A percentile compares a stretch with the other conserved stretches of the same genome.
Evolutionary conservation across 1,140 invertebrate species (phyloP).

Genomic region (Drosophila elegans): DNA sequence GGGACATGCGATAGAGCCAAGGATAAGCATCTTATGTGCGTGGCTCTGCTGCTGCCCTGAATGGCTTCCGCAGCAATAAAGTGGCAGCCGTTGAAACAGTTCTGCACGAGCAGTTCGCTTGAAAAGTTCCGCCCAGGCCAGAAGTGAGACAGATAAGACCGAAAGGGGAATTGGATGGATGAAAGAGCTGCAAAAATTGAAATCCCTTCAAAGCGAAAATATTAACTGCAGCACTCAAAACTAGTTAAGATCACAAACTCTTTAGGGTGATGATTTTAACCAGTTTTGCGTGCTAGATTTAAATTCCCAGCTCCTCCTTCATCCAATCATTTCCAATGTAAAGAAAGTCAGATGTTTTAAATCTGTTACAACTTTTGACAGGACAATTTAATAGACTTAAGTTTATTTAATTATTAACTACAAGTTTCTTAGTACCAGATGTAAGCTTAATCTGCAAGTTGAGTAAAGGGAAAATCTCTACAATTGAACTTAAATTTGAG

Average conservation of each 20-base stretch:
- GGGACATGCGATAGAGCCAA: slow-evolving; percentile 38
- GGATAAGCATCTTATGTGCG: slow-evolving; percentile 60
- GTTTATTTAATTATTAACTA: not conserved
- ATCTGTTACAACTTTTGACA: no score
- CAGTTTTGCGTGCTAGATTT: no score
- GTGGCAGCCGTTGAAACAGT: slow-evolving; percentile 42
- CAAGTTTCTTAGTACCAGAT: no score
- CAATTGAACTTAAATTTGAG: no score
- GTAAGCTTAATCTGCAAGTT: no score
- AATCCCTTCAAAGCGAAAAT: slow-evolving; percentile 10
- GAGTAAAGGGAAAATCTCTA: no score
- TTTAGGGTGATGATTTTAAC: no score
- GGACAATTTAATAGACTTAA: no score
- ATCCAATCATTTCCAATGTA: no score
- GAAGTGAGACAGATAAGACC: slow-evolving; percentile 19
- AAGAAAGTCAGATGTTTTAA: not conserved
- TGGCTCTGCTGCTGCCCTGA: slow-evolving; percentile 29
- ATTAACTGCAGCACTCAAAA: slow-evolving; percentile 4
- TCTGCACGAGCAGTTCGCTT: slow-evolving; percentile 35
- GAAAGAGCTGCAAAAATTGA: slow-evolving; percentile 12
- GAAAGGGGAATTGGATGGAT: slow-evolving; percentile 19
- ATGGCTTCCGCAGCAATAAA: slow-evolving; percentile 51
- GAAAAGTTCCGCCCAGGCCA: slow-evolving; percentile 34
- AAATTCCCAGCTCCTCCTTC: no score
- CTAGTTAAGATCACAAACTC: not conserved